A percentile compares a stretch with the other conserved stretches of the same genome.
Evolutionary conservation across 2,888 invertebrate species (phyloP).

Genomic region (Dasysyrphus albostriatus): DNA sequence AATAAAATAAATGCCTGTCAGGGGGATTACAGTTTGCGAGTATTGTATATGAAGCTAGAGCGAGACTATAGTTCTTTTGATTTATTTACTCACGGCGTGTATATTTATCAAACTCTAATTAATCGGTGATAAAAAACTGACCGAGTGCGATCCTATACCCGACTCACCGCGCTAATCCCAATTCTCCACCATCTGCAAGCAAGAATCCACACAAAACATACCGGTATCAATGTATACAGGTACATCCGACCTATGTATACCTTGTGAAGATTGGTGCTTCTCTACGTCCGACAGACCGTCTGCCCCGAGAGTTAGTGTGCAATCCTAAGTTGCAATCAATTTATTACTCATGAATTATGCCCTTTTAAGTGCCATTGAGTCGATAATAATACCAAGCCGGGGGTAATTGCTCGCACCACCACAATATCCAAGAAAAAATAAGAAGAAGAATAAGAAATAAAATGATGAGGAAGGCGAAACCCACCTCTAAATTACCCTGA

Average conservation of each 20-base stretch:
- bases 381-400: slow-evolving; percentile 65
- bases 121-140: slow-evolving; percentile 84
- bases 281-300: slow-evolving; percentile 1
- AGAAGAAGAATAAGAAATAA: slow-evolving; percentile 15
- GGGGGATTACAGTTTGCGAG: neutral
- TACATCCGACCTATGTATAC: neutral
- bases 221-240: too few species aligned
- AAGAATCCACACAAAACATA: slow-evolving; percentile 7
- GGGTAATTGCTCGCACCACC: slow-evolving; percentile 60
- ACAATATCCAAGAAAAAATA: slow-evolving; percentile 19
- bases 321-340: slow-evolving; percentile 79
- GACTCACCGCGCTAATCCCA: neutral
- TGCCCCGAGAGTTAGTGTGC: slow-evolving; percentile 45
- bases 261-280: neutral
- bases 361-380: slow-evolving; percentile 80
- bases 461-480: slow-evolving; percentile 25
- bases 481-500: slow-evolving; percentile 53
- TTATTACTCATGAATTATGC: slow-evolving; percentile 83
- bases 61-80: slow-evolving; percentile 77
- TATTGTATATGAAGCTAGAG: neutral
- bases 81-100: slow-evolving; percentile 84
- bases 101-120: slow-evolving; percentile 84
- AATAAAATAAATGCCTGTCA: slow-evolving; percentile 80
- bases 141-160: slow-evolving; percentile 28
- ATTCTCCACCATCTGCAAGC: slow-evolving; percentile 1